Base-by-base conservation (phyloP, 1,140 invertebrate genomes). In the Camponotus pennsylvanicus region DNA sequence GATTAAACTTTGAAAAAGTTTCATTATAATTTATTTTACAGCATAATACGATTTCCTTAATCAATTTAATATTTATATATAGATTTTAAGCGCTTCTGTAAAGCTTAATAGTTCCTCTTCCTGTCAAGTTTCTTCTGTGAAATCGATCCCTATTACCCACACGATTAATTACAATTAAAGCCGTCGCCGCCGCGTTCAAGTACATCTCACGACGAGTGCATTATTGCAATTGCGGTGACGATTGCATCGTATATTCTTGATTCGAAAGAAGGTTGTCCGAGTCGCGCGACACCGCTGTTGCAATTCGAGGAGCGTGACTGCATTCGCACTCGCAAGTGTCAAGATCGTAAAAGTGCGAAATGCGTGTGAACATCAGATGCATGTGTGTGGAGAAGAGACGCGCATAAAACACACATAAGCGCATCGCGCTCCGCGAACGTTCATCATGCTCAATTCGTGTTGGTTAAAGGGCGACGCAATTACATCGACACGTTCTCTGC, bases 241-340 rank as follows among this genome's bases (percentile, higher is more conserved):
- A 88, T 57, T 61, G 57, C 71, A 67, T 85, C 63, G 88, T 32
- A 18, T 52, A 86, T 85, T 71, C 87, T 83, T 78, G 87, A 89
- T 89, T 71, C 84, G 11, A 13, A 49, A 42, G 76, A 77, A 89
- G 88, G 76, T 63, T 84, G 69, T 77, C 61, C 61, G 69, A 79
- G 76, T 88, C 42, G 37, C 32, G 61, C 73, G 63, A 55, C 67
- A 18, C 45, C 34, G 55, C 21, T 21, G 75, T 7, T 42, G 59
- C 73, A 15, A 75, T 52, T 76, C 32, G 37, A 82, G 42, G 49
- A 80, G 66, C 34, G 11, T 18, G 76, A 32, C 6, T 34, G 11
- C 13, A n/a, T 27, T 69, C 59, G 13, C 49, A 49, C 59, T 37
- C 75, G 66, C 52, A 57, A 34, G 18, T 83, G 63, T 42, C 57